Base-by-base conservation (phyloP, 2,113 vertebrate species). In the Dipodomys ordii region DNA sequence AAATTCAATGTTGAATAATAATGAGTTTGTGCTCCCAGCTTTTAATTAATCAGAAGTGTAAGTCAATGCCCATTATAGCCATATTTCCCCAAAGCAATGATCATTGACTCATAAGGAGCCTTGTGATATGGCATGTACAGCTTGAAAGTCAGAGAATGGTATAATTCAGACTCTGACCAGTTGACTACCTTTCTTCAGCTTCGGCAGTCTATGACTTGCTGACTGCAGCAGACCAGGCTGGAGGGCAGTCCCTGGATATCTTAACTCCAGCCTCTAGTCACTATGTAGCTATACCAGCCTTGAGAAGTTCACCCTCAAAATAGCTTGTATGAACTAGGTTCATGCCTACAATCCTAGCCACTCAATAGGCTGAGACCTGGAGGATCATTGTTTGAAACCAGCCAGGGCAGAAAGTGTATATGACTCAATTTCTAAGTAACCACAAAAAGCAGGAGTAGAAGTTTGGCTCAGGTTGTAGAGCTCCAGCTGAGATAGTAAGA, bases 11-110 rank as follows among this genome's bases (percentile, higher is more conserved):
- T 53, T 92, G 44, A 83, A 86, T 65, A 44, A 64, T 87, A 83
- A 74, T 76, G 30, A 88, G 65, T 77, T 71, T 2, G 46, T 11
- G 0, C 39, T 95, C 16, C 79, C 23, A 23, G 39, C 79, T 92
- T 90, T 83, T 73, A 82, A 78, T 76, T 84, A 88, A 69, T 13
- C 49, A 28, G 35, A 82, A 35, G 5, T 11, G 23, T 77, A 76
- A 67, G 74, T 74, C 49, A 76, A 74, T 83, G 67, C 4, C 19
- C 83, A 13, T 64, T 18, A 46, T 53, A 35, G 27, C 10, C 20
- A 22, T 86, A 8, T 88, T 83, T 69, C 71, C 74, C 91, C 71
- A 87, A 95, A 95, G 13, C 20, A 62, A 30, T 60, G 72, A 65
- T 57, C 16, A 60, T 9, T 92, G 65, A 87, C 60, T 90, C 57